A percentile compares a stretch with the other conserved stretches of the same genome.
These are phyloP conservation scores for Ameiurus melas DNA, from an alignment of 2,113 vertebrate genomes.

Conservation along the genomic window DNA sequence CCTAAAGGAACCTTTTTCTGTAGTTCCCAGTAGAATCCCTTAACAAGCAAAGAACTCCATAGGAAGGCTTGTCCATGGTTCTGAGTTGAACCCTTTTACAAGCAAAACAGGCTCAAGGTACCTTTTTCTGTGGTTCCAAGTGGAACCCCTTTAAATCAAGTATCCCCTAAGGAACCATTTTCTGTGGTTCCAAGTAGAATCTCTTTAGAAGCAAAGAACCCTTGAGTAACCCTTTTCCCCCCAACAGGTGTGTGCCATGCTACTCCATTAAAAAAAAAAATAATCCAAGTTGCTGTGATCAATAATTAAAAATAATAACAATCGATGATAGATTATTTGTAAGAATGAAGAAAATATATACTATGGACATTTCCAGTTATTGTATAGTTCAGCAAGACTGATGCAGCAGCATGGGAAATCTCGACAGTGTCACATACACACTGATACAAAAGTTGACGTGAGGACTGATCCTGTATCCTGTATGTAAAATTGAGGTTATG, in stretches of 20 bases:
- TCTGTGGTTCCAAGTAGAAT: neutral
- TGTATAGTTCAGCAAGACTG: neutral
- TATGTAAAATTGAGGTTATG: slow-evolving; percentile 34
- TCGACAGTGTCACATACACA: neutral
- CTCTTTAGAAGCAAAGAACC: neutral
- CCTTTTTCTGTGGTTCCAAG: too few species aligned
- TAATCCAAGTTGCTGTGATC: neutral
- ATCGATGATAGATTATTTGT: neutral
- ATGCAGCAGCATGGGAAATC: neutral
- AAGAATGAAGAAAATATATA: neutral
- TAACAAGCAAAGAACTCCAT: neutral
- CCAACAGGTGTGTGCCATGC: neutral
- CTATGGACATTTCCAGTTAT: too few species aligned
- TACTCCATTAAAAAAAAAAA: too few species aligned
- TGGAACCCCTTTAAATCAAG: too few species aligned
- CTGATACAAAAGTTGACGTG: slow-evolving; percentile 19
- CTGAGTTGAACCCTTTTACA: neutral
- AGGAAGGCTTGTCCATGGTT: neutral
- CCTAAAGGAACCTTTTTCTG: neutral
- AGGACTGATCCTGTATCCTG: slow-evolving; percentile 26
- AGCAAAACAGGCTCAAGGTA: neutral
- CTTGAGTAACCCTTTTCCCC: neutral
- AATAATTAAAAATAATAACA: neutral
- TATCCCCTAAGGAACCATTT: neutral
- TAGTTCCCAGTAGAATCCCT: neutral